Percentiles rank a stretch among this genome's conserved stretches.
Conservation (phyloP, 1,140 invertebrate species). For the Gonioctena quinquepunctata region DNA sequence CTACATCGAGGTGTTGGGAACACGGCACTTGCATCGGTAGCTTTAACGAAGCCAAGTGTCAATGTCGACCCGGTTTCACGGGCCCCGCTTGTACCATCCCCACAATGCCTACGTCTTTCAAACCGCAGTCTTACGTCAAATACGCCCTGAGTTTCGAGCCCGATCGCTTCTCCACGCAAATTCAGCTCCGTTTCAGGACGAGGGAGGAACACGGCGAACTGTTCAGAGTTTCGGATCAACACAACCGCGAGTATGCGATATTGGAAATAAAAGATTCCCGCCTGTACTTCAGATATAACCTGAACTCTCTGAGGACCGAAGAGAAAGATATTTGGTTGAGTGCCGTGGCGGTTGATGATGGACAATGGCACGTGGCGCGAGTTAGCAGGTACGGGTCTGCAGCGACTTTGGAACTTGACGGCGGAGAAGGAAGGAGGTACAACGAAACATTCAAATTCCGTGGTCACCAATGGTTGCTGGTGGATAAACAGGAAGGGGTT, state of each 20-base stretch:
- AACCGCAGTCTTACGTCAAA: constrained; percentile 91
- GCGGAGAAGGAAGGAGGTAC: constrained; percentile 91
- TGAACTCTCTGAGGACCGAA: constrained; percentile 87
- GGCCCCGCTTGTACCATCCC: constrained; percentile 83
- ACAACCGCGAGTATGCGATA: constrained; percentile 93
- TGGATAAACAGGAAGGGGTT: constrained; percentile 93
- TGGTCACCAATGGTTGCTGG: constrained; percentile 88
- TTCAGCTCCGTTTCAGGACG: constrained; percentile 91
- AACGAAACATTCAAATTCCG: constrained; percentile 92
- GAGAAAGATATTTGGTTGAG: constrained; percentile 90
- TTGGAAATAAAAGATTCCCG: constrained; percentile 90
- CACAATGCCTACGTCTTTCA: constrained; percentile 87
- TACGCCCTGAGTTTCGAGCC: constrained; percentile 94
- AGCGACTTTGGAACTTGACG: constrained; percentile 91
- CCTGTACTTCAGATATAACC: constrained; percentile 88
- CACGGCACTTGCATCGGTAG: constrained; percentile 93
- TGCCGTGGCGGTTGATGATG: constrained; percentile 89
- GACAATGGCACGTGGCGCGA: constrained; percentile 94
- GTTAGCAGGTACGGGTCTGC: constrained; percentile 90
- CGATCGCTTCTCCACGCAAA: constrained; percentile 87
- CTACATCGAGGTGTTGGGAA: constrained; percentile 82
- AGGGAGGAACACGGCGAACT: constrained; percentile 89
- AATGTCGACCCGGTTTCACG: constrained; percentile 90
- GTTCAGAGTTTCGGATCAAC: constrained; percentile 90
- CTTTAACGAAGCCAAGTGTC: constrained; percentile 84